Evolutionary conservation across 2,797 vertebrate species (phyloP), one percentile per base, ranked within the genome.

Genomic region (Alosa sapidissima): DNA sequence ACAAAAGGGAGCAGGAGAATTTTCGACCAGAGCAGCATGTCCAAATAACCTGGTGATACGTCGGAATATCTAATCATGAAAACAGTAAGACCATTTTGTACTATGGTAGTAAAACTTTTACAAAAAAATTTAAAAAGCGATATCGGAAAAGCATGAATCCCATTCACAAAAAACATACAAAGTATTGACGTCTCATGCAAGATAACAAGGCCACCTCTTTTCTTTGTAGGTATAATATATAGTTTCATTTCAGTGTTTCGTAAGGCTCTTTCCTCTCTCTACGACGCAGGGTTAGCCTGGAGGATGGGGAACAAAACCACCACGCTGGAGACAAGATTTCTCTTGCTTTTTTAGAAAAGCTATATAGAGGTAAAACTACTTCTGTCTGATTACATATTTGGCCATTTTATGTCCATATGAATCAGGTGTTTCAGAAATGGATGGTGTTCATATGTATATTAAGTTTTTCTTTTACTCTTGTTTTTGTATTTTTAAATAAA

Each of bases 131-230:
- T 14, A 5, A 78, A 47, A 78, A 21, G 33, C 13, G 45, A 47
- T 47, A 21, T 78, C 9, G 72, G 5, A 78, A 78, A 78, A 78
- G 36, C 72, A 78, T 47, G 72, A 48, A 51, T 81, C 81, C 68
- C 65, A 65, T 68, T 83, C 85, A 84, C 82, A 89, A 90, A 78
- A 55, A 92, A 88, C 87, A 87, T 86, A 85, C 81, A 87, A 83
- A 87, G 81, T 83, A 85, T 51, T 81, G 33, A 88, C 48, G 58
- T 89, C 82, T 91, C 91, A 92, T 93, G 92, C 92, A 91, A 45
- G 75, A 87, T 81, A 81, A 90, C 83, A 81, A 84, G 85, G 89
- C 89, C 88, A 78, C 72, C 72, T 78, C 72, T 36, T 78, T 75
- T 78, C 72, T 47, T 78, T 60, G 45, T 36, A 78, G 72, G 41